These are phyloP conservation scores for Deilephila porcellus DNA, from an alignment of 2,888 invertebrate species.

Conservation along the genomic window DNA sequence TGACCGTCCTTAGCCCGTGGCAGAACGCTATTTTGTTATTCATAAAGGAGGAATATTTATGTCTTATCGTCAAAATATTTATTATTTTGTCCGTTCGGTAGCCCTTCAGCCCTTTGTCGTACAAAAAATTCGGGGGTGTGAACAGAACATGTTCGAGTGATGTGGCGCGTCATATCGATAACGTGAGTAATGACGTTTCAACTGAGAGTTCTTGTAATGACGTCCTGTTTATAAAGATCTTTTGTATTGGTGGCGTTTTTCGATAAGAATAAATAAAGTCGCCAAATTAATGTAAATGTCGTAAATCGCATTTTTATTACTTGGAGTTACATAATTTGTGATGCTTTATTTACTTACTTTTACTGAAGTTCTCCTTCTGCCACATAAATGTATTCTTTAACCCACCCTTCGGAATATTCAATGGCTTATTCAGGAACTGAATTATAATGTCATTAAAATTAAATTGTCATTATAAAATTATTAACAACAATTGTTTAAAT, in stretches of 20 bases:
- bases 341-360: too few relatives aligned
- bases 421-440: too few relatives aligned
- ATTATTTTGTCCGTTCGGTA: conserved; percentile 80
- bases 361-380: too few relatives aligned
- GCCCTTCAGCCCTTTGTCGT: conserved; percentile 78
- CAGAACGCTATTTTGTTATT: conserved; percentile 78
- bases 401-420: too few relatives aligned
- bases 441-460: too few relatives aligned
- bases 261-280: neutral
- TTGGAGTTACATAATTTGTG: too few relatives aligned
- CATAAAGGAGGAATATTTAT: conserved; percentile 83
- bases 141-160: conserved; percentile 61
- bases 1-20: conserved; percentile 73
- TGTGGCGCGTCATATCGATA: conserved; percentile 39
- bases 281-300: too few relatives aligned
- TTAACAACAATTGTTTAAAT: too few relatives aligned
- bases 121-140: conserved; percentile 79
- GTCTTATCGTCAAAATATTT: conserved; percentile 85
- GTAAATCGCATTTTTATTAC: too few relatives aligned
- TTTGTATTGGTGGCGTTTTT: neutral
- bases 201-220: conserved; percentile 15
- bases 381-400: too few relatives aligned
- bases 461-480: too few relatives aligned
- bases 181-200: conserved; percentile 39
- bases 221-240: neutral